phyloP scores from a whole-genome alignment of 2,113 vertebrate genomes.

The Oncorhynchus keta region DNA sequence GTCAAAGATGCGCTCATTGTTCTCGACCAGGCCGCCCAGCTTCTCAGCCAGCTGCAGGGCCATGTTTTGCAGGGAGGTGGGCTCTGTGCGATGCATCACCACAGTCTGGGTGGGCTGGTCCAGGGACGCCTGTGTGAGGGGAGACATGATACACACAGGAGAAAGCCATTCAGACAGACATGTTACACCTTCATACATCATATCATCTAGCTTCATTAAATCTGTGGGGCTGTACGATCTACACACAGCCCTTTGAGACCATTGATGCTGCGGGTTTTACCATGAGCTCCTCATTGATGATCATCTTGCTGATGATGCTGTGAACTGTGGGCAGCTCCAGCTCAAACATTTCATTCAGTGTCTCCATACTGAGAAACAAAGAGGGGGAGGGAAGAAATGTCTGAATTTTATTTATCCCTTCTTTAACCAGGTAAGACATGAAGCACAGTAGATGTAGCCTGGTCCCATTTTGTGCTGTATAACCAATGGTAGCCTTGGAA shows the following conservation, averaged over 20 bases:
- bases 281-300: constrained; percentile 92
- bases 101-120: constrained; percentile 92
- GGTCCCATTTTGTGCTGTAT: no score
- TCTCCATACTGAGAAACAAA: constrained; percentile 78
- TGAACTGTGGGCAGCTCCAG: constrained; percentile 87
- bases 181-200: no score
- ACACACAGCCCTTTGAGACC: no score
- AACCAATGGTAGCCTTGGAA: no score
- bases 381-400: not conserved
- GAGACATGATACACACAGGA: not conserved
- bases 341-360: constrained; percentile 87
- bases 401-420: no score
- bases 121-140: constrained; percentile 77
- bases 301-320: constrained; percentile 95
- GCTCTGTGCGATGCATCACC: constrained; percentile 90
- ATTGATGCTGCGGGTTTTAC: constrained; percentile 49
- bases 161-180: no score
- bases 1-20: constrained; percentile 88
- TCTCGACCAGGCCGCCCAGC: constrained; percentile 88
- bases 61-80: constrained; percentile 90
- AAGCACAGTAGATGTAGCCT: no score
- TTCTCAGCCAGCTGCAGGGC: constrained; percentile 89
- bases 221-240: no score
- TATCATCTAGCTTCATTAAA: not conserved
- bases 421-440: no score